Evolutionary conservation across 1,140 invertebrate species (phyloP), one percentile per base, ranked within the genome.

Genomic region (Uloborus diversus): DNA sequence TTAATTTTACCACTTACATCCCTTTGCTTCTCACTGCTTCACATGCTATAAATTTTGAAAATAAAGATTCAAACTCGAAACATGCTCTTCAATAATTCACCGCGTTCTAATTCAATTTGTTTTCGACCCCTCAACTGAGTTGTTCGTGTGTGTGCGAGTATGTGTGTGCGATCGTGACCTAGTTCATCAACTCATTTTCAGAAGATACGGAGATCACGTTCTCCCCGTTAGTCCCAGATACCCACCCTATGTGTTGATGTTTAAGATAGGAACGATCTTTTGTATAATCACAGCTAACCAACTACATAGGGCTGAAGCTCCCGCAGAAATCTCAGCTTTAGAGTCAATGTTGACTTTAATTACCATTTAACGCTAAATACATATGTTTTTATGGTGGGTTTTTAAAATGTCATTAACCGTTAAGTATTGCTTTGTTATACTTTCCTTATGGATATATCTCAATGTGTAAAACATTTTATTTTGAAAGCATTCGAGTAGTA

Each of bases 181-280:
- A 65, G 73, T 78, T 66, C 73, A 78, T 64, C 73, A 78, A 78
- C 42, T 78, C 73, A 78, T 78, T 78, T 65, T 28, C 28, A 27
- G 73, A 78, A 65, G 73, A 78, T 78, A 65, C 61, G 62, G 51
- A 4, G 32, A 78, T 78, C 73, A 78, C 73, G 73, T 78, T 78
- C 62, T 65, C 73, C 62, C 62, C 73, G 62, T 78, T 78, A 56
- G 73, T 25, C 56, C 57, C 70, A 62, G 53, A 73, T 56, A 57
- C 73, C 73, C 73, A 78, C 73, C 73, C 73, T 65, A 53, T 57
- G 49, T 23, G 73, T 20, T 27, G 73, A 78, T 78, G 17, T 35
- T 56, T 14, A 11, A 78, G 73, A 78, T 78, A 78, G 37, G 62
- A 33, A 42, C 11, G 49, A 57, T 61, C 49, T 49, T 78, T 78